phyloP scores from a whole-genome alignment of 2,888 invertebrate species.

The Anagyrus pseudococci region DNA sequence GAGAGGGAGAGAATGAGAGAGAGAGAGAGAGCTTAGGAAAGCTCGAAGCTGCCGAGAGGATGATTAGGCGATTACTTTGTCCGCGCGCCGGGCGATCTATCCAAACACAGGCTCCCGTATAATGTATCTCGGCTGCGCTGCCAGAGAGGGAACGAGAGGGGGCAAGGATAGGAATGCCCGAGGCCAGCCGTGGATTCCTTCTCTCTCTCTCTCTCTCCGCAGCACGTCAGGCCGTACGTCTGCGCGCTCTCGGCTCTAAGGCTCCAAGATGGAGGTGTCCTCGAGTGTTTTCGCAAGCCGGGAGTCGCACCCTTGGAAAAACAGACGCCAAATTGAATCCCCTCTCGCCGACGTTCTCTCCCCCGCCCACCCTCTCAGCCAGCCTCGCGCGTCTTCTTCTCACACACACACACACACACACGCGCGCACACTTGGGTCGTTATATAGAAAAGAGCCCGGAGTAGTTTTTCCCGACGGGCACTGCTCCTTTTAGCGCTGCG shows the following conservation, averaged over 20 bases:
- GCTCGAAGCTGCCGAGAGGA: constrained; percentile 28
- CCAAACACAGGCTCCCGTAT: constrained; percentile 33
- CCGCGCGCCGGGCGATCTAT: constrained; percentile 33
- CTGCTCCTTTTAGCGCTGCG: constrained; percentile 5
- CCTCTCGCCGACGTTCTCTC: not conserved
- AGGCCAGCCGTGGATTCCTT: too few species aligned
- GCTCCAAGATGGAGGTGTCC: constrained; percentile 57
- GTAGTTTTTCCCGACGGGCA: too few species aligned
- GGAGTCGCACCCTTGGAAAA: constrained; percentile 62
- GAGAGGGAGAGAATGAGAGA: too few species aligned
- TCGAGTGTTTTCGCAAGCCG: constrained; percentile 61
- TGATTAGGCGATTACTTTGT: constrained; percentile 41
- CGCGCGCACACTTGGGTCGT: too few species aligned
- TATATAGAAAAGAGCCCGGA: too few species aligned
- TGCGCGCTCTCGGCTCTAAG: too few species aligned
- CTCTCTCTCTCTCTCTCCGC: constrained; percentile 10
- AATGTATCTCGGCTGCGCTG: not conserved
- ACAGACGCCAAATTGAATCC: constrained; percentile 62
- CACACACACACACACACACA: too few species aligned
- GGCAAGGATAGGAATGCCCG: constrained; percentile 17
- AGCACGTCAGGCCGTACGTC: not conserved
- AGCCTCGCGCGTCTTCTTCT: not conserved
- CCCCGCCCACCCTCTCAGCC: constrained; percentile 16
- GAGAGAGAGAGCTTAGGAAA: constrained; percentile 1
- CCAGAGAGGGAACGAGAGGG: constrained; percentile 3